Percentiles rank a stretch among this genome's conserved stretches.
These are phyloP conservation scores for Trinectes maculatus DNA, from an alignment of 2,113 vertebrate genomes.

Conservation along the genomic window DNA sequence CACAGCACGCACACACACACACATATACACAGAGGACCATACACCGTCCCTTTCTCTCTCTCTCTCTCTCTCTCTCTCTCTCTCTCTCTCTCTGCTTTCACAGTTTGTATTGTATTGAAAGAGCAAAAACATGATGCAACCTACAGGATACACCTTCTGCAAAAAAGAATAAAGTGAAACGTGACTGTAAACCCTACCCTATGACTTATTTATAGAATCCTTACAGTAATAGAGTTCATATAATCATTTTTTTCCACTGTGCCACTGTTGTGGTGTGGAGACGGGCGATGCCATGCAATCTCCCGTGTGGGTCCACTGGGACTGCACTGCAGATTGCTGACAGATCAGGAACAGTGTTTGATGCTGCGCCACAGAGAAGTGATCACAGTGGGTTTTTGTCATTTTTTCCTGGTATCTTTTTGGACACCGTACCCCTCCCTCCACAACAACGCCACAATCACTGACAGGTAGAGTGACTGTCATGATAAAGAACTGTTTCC, in stretches of 20 bases:
- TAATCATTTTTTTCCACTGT: conserved; percentile 12
- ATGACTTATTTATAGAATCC: background rate
- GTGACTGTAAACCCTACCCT: background rate
- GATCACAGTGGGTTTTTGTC: conserved; percentile 42
- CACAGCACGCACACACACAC: conserved; percentile 10
- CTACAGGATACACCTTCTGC: background rate
- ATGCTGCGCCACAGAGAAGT: conserved; percentile 36
- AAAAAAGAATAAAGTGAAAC: background rate
- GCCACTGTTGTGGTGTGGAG: background rate
- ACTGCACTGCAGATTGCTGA: conserved; percentile 29
- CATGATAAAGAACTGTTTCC: conserved; percentile 45
- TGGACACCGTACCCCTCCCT: background rate
- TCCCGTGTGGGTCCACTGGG: conserved; percentile 8
- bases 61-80: too few species aligned
- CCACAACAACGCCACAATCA: background rate
- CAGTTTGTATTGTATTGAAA: too few species aligned
- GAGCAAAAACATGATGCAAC: background rate
- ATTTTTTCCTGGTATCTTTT: conserved; percentile 39
- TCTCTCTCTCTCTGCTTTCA: too few species aligned
- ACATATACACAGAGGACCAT: background rate
- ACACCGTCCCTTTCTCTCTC: background rate
- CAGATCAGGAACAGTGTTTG: conserved; percentile 34
- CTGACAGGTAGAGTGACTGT: conserved; percentile 32
- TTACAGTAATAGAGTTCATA: background rate
- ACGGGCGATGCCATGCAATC: conserved; percentile 22